Conservation (phyloP, 1,140 invertebrate genomes). For the Formica exsecta region DNA sequence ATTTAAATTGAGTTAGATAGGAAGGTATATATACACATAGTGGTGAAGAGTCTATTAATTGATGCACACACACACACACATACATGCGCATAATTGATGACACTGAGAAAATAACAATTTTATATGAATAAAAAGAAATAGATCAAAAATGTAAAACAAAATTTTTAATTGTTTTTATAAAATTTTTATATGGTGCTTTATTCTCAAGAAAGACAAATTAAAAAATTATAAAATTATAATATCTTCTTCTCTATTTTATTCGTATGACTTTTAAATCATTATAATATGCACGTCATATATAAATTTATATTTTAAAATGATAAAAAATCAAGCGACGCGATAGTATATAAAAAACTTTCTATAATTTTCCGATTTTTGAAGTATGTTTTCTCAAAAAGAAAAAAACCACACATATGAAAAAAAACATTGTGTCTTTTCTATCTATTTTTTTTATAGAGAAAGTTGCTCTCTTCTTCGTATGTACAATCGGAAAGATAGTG, state of each 20-base stretch:
- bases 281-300: background rate
- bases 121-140: background rate
- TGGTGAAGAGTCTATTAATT: too few relatives aligned
- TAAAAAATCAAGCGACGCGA: background rate
- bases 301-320: background rate
- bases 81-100: background rate
- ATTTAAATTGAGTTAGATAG: background rate
- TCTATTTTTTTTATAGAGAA: too few relatives aligned
- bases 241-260: background rate
- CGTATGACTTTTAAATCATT: too few relatives aligned
- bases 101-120: background rate
- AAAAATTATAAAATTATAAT: background rate
- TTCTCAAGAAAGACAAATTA: background rate
- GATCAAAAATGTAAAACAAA: background rate
- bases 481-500: too few relatives aligned
- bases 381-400: background rate
- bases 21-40: background rate
- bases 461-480: too few relatives aligned
- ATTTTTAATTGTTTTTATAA: background rate
- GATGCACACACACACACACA: background rate
- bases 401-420: background rate
- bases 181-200: background rate
- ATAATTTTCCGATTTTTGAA: background rate
- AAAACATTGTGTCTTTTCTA: background rate
- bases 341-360: too few relatives aligned